A percentile compares a stretch with the other conserved stretches of the same genome.
Conservation (phyloP, 2,888 invertebrate species). For the Drosophila conformis region DNA sequence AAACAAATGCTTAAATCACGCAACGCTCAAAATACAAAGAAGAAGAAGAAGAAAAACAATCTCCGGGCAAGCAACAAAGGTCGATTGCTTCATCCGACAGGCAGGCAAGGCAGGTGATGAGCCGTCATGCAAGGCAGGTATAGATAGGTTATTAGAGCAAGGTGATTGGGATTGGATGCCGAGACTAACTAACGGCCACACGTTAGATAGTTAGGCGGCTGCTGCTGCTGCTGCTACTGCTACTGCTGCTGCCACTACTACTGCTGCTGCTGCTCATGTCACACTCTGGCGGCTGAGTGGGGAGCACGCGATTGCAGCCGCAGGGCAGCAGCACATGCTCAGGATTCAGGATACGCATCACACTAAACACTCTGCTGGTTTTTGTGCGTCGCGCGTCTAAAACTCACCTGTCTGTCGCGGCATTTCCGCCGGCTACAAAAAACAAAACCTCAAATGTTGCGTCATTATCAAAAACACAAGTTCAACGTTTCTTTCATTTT, state of each 20-base stretch:
- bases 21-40: slow-evolving; percentile 50
- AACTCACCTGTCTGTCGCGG: slow-evolving; percentile 72
- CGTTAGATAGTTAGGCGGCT: slow-evolving; percentile 25
- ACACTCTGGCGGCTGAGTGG: slow-evolving; percentile 35
- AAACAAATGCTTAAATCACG: slow-evolving; percentile 83
- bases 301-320: slow-evolving; percentile 53
- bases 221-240: slow-evolving; percentile 28
- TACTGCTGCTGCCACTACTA: slow-evolving; percentile 23
- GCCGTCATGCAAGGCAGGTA: slow-evolving; percentile 65
- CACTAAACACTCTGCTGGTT: background rate
- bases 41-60: slow-evolving; percentile 20
- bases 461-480: slow-evolving; percentile 66
- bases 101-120: slow-evolving; percentile 71
- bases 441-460: slow-evolving; percentile 75
- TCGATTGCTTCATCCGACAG: slow-evolving; percentile 81
- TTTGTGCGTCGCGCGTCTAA: slow-evolving; percentile 34
- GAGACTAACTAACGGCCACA: slow-evolving; percentile 34
- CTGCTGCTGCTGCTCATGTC: slow-evolving; percentile 31
- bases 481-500: slow-evolving; percentile 15
- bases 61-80: slow-evolving; percentile 51
- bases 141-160: slow-evolving; percentile 75
- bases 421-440: slow-evolving; percentile 72
- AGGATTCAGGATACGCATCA: slow-evolving; percentile 56
- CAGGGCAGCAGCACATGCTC: slow-evolving; percentile 68
- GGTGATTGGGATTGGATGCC: slow-evolving; percentile 13